Conservation (phyloP, 2,797 vertebrate genomes). For the Mareca strepera region DNA sequence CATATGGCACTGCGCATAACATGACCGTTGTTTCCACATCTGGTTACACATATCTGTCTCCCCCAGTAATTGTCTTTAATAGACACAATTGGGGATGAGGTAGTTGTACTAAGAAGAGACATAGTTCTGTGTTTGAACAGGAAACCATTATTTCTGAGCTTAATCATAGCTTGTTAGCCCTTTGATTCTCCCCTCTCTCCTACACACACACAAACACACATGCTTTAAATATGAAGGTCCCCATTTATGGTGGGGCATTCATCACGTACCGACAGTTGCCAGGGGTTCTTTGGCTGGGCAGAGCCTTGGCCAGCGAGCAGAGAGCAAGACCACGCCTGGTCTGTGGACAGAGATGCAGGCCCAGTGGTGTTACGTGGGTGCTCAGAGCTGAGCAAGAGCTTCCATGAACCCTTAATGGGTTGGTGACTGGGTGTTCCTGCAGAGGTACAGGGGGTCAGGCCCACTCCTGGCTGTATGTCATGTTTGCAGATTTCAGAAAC, state of each 20-base stretch:
- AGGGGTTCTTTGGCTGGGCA: neutral
- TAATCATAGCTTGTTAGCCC: conserved; percentile 46
- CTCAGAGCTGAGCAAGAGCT: neutral
- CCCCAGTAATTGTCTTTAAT: conserved; percentile 59
- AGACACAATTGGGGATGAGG: conserved; percentile 60
- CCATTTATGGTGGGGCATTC: neutral
- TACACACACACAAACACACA: neutral
- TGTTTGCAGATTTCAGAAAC: neutral
- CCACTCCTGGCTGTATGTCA: fast-evolving
- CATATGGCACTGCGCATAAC: neutral
- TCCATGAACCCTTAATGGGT: neutral
- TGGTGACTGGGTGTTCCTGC: neutral
- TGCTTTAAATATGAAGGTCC: neutral
- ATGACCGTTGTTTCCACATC: conserved; percentile 47
- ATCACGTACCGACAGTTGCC: neutral
- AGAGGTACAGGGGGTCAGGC: neutral
- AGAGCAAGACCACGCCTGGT: neutral
- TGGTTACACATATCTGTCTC: conserved; percentile 58
- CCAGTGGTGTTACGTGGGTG: neutral
- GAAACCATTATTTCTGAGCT: conserved; percentile 57
- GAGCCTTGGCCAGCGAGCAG: neutral
- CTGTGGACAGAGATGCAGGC: neutral
- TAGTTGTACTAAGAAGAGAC: conserved; percentile 56
- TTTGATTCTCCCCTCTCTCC: conserved; percentile 30
- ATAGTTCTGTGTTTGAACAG: conserved; percentile 44